phyloP scores from a whole-genome alignment of 2,888 invertebrate genomes.

The Aphodius sticticus region DNA sequence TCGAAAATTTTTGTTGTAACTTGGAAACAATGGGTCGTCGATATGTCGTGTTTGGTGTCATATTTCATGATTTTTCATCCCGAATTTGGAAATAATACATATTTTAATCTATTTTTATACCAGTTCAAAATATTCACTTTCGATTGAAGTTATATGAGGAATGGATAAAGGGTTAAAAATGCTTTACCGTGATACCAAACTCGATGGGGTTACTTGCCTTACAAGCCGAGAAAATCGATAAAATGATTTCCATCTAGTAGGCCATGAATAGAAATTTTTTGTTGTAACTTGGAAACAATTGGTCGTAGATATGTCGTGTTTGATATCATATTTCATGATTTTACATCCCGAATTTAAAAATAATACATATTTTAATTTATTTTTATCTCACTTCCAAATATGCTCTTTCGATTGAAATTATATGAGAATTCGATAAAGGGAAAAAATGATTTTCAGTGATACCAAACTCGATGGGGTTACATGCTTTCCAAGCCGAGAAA shows the following conservation, averaged over 20 bases:
- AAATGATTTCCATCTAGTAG: not conserved
- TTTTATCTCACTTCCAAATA: not conserved
- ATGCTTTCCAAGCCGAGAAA: not conserved
- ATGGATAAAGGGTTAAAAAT: not conserved
- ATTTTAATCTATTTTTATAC: not conserved
- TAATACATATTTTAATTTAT: not conserved
- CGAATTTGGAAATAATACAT: slow-evolving; percentile 6
- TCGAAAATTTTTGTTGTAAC: not conserved
- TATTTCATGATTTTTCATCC: not conserved
- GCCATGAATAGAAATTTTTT: not conserved
- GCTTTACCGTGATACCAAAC: not conserved
- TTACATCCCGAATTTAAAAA: too few species aligned
- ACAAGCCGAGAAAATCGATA: not conserved
- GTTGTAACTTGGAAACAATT: too few species aligned
- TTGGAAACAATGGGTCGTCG: not conserved
- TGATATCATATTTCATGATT: too few species aligned
- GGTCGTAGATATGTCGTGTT: too few species aligned
- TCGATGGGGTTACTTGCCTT: not conserved
- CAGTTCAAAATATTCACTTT: not conserved
- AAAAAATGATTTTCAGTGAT: not conserved
- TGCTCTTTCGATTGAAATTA: not conserved
- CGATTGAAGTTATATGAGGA: not conserved
- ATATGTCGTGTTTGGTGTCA: not conserved
- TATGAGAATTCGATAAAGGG: not conserved
- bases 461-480: not conserved